Evolutionary conservation across 2,113 vertebrate genomes (phyloP), one percentile per base, ranked within the genome.

Genomic region (Anoplopoma fimbria): DNA sequence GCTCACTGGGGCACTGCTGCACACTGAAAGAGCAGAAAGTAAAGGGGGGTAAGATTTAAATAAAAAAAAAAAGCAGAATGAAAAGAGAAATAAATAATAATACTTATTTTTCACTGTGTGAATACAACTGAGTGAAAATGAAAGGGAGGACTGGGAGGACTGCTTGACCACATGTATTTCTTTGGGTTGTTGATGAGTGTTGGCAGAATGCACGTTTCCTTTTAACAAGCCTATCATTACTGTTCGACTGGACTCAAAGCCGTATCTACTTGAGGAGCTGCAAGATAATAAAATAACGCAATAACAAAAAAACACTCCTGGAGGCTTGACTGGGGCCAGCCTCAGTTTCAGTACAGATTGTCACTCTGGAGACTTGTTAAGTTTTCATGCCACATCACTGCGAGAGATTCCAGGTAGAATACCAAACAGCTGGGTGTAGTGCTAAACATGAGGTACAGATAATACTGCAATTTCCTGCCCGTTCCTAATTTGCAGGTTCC

Each of bases 1-100:
- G 94, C 95, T 97, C 88, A 97, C 91, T 0, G 98, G 98, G 7
- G 97, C 97, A 76, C 97, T 98, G 91, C 98, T 99, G 94, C 98
- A 99, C 76, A 97, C 98, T 98, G 76, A 14, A 69, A 49, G 31
- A 31, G 6, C 65, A 57, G 21, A 62, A 40, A 47, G 53, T 0
- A 76, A 23, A 65, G 15, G 1, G 27, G 27, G 25, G 25, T 57
- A 15, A 53, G 69, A 77, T 14, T 14, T 2, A 36, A 36, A 36
- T 8, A 36, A 36, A 36, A 36, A 49, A 53, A 45, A 45, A 29
- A 67, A 67, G n/a, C 33, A 51, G 63, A 45, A 51, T 47, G 9
- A 80, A 51, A 61, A 6, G 6, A 53, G 23, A 69, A 69, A 71
- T 57, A 83, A 14, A 51, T 6, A 29, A 57, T 27, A 70, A 31